Percentiles rank a stretch among this genome's conserved stretches.
Conservation (phyloP, 2,797 vertebrate species). For the Acrossocheilus fasciatus region DNA sequence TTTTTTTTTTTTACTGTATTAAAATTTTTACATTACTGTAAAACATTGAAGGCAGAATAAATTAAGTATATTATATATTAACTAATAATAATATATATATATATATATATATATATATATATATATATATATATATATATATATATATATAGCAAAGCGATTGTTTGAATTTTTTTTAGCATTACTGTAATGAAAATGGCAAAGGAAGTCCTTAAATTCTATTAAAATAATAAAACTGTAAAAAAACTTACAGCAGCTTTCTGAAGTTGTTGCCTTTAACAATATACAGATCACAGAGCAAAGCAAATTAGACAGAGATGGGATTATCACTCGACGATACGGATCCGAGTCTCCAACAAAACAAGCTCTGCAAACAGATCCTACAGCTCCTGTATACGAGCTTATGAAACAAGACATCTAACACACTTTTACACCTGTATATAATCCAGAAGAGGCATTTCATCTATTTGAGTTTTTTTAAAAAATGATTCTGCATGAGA, state of each 20-base stretch:
- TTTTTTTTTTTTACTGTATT: neutral
- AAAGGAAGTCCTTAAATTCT: neutral
- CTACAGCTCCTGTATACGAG: neutral
- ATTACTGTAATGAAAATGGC: neutral
- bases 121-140: too few species aligned
- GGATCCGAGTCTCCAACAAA: neutral
- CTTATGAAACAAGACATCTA: neutral
- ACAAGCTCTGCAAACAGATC: slow-evolving; percentile 14
- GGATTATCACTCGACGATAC: slow-evolving; percentile 5
- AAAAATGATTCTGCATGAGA: neutral
- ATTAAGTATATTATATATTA: too few species aligned
- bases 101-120: too few species aligned
- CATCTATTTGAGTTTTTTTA: neutral
- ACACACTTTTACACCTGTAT: neutral
- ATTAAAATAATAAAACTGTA: too few species aligned
- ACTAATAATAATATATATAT: neutral
- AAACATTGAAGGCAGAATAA: neutral
- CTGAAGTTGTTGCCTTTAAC: neutral
- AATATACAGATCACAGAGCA: slow-evolving; percentile 23
- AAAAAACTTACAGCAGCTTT: neutral
- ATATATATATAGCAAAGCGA: neutral
- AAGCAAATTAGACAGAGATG: slow-evolving; percentile 11
- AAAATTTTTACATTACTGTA: too few species aligned
- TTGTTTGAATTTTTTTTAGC: neutral
- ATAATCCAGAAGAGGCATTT: neutral